A percentile compares a stretch with the other conserved stretches of the same genome.
Evolutionary conservation across 2,797 vertebrate species (phyloP).

Genomic region (Liasis olivaceus): DNA sequence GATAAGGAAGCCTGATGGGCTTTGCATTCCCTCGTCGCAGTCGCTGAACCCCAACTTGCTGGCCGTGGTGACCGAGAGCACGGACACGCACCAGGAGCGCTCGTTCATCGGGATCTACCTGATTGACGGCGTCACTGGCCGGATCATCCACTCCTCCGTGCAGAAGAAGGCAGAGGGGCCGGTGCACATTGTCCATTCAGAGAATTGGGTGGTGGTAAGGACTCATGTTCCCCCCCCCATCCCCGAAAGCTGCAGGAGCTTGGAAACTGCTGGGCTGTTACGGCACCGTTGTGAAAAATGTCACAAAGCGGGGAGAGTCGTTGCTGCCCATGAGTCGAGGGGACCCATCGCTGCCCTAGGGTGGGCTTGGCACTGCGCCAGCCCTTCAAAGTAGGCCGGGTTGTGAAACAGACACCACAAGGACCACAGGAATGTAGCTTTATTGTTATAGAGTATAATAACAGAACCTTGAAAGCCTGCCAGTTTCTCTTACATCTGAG

Average conservation of each 20-base stretch:
- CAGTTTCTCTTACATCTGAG: too few relatives aligned
- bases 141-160: conserved; percentile 92
- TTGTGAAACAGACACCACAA: neutral
- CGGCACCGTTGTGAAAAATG: too few relatives aligned
- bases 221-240: neutral
- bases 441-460: neutral
- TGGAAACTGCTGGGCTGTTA: too few relatives aligned
- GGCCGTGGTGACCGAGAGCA: conserved; percentile 93
- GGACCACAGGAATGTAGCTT: neutral
- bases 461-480: too few relatives aligned
- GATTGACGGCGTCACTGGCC: conserved; percentile 91
- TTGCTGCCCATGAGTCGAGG: too few relatives aligned
- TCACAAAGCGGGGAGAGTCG: too few relatives aligned
- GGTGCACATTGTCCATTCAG: conserved; percentile 93
- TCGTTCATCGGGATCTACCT: conserved; percentile 92
- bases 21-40: conserved; percentile 63
- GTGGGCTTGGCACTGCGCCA: too few relatives aligned
- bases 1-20: neutral
- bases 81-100: conserved; percentile 88
- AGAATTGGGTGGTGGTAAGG: conserved; percentile 99
- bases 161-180: conserved; percentile 94
- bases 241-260: too few relatives aligned
- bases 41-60: conserved; percentile 96
- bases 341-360: too few relatives aligned
- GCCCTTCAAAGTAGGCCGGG: too few relatives aligned